Base-by-base conservation (phyloP, 1,140 invertebrate genomes). In the Heliconius hewitsoni region DNA sequence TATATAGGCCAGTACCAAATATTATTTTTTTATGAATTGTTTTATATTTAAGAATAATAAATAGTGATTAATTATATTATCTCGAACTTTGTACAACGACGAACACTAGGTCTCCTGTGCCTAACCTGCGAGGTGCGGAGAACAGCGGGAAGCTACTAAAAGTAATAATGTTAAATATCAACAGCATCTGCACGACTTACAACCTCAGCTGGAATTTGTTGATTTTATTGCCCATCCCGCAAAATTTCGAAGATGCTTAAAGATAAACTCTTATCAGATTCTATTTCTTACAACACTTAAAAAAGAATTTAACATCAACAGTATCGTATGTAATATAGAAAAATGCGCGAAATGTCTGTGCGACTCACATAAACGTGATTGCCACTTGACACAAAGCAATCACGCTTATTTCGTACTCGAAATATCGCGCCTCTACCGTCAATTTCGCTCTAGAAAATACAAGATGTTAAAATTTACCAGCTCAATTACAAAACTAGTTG, bases 381-480 rank as follows among this genome's bases (percentile, higher is more conserved):
- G 81, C 75, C 81, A 78, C 79, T 78, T 74, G 79, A 83, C 76
- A 81, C 79, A 81, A 80, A 77, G 79, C 79, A 79, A 83, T 83
- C 72, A 73, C 77, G 74, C 71, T 81, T 75, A 81, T 81, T 83
- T 81, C 71, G 74, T 66, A 77, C 77, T 74, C 60, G 80, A 71
- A 81, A 70, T 39, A 74, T 37, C 42, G 66, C 77, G 52, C 74
- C 78, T 78, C 78, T 52, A n/a, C 78, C 76, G n/a, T 79, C 74
- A 73, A 72, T 55, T 77, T 71, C 70, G 73, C 75, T 77, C 74
- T 74, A 81, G 79, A 60, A 78, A 76, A 73, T 78, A 70, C 57
- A 42, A 78, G 77, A 82, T 81, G 70, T 82, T 73, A 80, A 78
- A 76, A 55, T 76, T 82, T 82, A 74, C 76, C 23, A 34, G 37